Evolutionary conservation across 2,888 invertebrate genomes (phyloP), one percentile per base, ranked within the genome.

Genomic region (Linhomoeus sp.): DNA sequence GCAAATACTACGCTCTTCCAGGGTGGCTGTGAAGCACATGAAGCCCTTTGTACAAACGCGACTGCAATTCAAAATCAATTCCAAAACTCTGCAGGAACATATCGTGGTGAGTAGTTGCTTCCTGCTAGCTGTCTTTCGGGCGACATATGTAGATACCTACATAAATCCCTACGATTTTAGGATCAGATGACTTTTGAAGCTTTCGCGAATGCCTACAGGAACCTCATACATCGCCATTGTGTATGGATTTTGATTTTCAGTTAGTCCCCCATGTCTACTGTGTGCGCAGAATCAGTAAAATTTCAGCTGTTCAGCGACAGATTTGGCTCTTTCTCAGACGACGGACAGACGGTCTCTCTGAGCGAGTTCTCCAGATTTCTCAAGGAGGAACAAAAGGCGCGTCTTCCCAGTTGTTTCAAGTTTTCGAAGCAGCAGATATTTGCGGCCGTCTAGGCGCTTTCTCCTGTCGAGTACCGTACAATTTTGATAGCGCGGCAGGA

Each of bases 31-130:
- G 41, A 58, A 59, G 45, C 57, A 60, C 45, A 60, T 63, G 58
- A 63, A 62, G 47, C 63, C 63, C 15, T 63, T 61, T 45, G 58
- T 63, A 9, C 63, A 63, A 46, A 58, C 57, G 1, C 53, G 55
- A 0, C 50, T 62, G 5, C 63, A 63, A 49, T 59, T 50, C 54
- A 63, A 63, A 52, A 56, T 60, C 5, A 53, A 52, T 43, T 57
- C 61, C 7, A 52, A 55, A 29, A 53, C 56, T 43, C 51, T 63
- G 15, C 59, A 60, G 47, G 59, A 60, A 44, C 52, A 60, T n/a
- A 55, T 58, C 12, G 59, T 62, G 50, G 62, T 59, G 7, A 23
- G 43, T 23, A 22, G 12, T 29, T 29, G 5, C 12, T 29, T 29
- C 7, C n/a, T n/a, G n/a, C n/a, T n/a, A n/a, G n/a, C n/a, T n/a